Conservation (phyloP, 2,797 vertebrate species). For the Tapirus indicus region DNA sequence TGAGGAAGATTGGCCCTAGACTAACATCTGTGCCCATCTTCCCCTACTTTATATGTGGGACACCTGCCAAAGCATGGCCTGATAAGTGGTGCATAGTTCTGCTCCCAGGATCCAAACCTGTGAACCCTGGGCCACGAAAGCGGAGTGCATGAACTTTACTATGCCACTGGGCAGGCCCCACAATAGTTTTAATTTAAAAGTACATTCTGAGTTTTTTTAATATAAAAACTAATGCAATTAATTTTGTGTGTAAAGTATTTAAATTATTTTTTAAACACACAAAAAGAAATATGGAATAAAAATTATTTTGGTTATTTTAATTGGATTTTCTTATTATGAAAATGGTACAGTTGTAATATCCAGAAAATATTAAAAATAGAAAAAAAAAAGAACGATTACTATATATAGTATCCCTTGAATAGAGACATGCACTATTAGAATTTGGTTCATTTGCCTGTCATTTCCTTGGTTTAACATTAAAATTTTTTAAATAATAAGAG, state of each 20-base stretch:
- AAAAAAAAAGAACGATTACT: not conserved
- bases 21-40: too few relatives aligned
- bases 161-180: too few relatives aligned
- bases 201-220: not conserved
- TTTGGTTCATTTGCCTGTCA: not conserved
- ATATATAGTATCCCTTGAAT: not conserved
- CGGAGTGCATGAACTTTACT: too few relatives aligned
- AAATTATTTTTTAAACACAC: not conserved
- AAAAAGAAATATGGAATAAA: not conserved
- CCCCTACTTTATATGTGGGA: too few relatives aligned
- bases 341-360: not conserved
- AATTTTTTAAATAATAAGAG: not conserved
- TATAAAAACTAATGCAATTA: not conserved
- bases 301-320: slow-evolving; percentile 17
- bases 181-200: not conserved
- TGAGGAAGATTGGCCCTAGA: too few relatives aligned
- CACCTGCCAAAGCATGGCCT: too few relatives aligned
- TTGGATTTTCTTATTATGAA: not conserved
- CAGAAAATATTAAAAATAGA: not conserved
- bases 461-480: not conserved
- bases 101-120: too few relatives aligned
- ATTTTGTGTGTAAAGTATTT: not conserved
- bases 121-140: too few relatives aligned
- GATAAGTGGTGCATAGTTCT: too few relatives aligned
- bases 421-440: not conserved